These are phyloP conservation scores for Aphelinus atriplicis DNA, from an alignment of 1,140 invertebrate species.

Conservation along the genomic window DNA sequence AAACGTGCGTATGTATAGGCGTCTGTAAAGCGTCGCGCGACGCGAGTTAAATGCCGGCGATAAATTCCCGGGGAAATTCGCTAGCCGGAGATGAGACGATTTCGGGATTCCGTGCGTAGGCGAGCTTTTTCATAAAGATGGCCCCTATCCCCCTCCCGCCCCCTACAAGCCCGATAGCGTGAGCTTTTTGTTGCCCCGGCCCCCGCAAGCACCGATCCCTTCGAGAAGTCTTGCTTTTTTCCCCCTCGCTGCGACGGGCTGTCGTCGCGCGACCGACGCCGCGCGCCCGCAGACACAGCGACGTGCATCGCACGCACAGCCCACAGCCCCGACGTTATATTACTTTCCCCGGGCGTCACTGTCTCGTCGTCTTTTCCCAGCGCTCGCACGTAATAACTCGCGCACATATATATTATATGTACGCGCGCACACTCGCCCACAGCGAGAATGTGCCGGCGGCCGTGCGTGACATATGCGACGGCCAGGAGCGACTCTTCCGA, in stretches of 20 bases:
- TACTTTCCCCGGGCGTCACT: slow-evolving; percentile 16
- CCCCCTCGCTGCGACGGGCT: neutral
- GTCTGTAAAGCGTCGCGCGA: slow-evolving; percentile 10
- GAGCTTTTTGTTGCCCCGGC: too few species aligned
- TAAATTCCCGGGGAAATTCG: slow-evolving; percentile 29
- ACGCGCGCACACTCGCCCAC: too few species aligned
- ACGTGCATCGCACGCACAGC: neutral
- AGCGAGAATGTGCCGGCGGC: too few species aligned
- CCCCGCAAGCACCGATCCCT: too few species aligned
- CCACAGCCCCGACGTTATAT: neutral
- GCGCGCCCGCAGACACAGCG: neutral
- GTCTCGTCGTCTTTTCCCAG: neutral
- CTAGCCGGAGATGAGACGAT: slow-evolving; percentile 12
- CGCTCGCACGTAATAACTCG: too few species aligned
- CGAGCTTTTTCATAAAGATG: slow-evolving; percentile 13
- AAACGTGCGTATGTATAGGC: neutral
- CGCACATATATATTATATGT: too few species aligned
- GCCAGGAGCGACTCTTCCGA: too few species aligned
- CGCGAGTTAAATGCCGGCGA: slow-evolving; percentile 23
- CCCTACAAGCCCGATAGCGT: too few species aligned
- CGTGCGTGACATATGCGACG: too few species aligned
- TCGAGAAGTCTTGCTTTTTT: too few species aligned
- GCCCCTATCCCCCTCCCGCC: neutral
- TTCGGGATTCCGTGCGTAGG: slow-evolving; percentile 26
- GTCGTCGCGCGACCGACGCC: neutral